Base-by-base conservation (phyloP, 2,888 invertebrate species). In the Pollenia griseotomentosa region DNA sequence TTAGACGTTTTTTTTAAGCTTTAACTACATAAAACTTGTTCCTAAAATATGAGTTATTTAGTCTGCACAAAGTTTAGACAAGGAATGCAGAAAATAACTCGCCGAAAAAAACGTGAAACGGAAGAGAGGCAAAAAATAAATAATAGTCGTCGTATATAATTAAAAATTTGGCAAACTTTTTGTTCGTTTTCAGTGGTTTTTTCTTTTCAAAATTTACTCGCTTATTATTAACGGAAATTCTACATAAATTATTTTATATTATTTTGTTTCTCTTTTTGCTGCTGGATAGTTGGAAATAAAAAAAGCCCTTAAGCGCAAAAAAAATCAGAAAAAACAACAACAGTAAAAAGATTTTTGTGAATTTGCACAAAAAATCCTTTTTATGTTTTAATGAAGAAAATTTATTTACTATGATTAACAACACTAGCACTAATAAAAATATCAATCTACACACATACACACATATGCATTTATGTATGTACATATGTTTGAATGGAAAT, bases 81-180 rank as follows among this genome's bases (percentile, higher is more conserved):
- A 33, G 78, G 59, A 83, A 83, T 73, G 55, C 65, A 65, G 40
- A 70, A 75, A 80, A 78, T 65, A 42, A 83, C 61, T 65, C 4
- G 42, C 42, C 65, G 16, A 70, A 42, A 61, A 68, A 53, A 66
- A 79, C 19, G 48, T 11, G 51, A 84, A 79, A 44, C 8, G 16
- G 33, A 71, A 44, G 42, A 63, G 51, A 42, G 40, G 12, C 14
- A 63, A 74, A 68, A 74, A 82, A 61, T 66, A 71, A 83, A 86
- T 85, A 86, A 86, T 80, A 71, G 80, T 86, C 63, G 80, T 86
- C 63, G 79, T 61, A 65, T 59, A 83, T 83, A 86, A 86, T 86
- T 86, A 86, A 86, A 33, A 86, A 80, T 86, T 83, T 86, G 86
- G 83, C 83, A 86, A 86, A 86, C 75, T 83, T 83, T 86, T 83